A percentile compares a stretch with the other conserved stretches of the same genome.
These are phyloP conservation scores for Nematopogon swammerdamellus DNA, from an alignment of 2,888 invertebrate genomes.

Conservation along the genomic window DNA sequence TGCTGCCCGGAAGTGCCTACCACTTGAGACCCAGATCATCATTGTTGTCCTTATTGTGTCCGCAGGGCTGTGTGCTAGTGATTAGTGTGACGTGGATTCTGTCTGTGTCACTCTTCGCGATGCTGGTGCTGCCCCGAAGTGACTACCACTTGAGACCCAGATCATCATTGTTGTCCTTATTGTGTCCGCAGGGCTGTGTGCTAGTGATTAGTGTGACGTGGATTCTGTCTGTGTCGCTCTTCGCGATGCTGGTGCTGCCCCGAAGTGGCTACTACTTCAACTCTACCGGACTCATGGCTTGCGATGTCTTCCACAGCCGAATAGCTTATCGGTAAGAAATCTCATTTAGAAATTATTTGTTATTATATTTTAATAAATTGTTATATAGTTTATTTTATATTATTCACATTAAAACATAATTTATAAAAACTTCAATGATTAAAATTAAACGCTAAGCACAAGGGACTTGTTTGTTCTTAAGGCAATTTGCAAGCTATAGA, in stretches of 20 bases:
- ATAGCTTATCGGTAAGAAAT: slow-evolving; percentile 60
- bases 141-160: slow-evolving; percentile 91
- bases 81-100: slow-evolving; percentile 84
- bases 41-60: no score
- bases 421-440: no score
- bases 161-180: no score
- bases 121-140: slow-evolving; percentile 78
- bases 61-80: slow-evolving; percentile 80
- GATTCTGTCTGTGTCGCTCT: slow-evolving; percentile 80
- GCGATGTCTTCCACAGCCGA: slow-evolving; percentile 83
- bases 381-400: no score
- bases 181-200: slow-evolving; percentile 72
- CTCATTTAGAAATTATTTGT: not conserved
- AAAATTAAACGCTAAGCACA: no score
- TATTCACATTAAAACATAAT: no score
- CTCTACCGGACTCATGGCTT: slow-evolving; percentile 79
- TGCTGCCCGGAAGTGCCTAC: no score
- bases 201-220: slow-evolving; percentile 81
- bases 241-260: slow-evolving; percentile 78
- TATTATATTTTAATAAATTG: not conserved
- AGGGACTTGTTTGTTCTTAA: no score
- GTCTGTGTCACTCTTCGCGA: slow-evolving; percentile 78
- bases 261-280: slow-evolving; percentile 88
- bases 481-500: no score
- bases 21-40: no score